A percentile compares a stretch with the other conserved stretches of the same genome.
Evolutionary conservation across 2,888 invertebrate genomes (phyloP).

Genomic region (Volucella inflata): DNA sequence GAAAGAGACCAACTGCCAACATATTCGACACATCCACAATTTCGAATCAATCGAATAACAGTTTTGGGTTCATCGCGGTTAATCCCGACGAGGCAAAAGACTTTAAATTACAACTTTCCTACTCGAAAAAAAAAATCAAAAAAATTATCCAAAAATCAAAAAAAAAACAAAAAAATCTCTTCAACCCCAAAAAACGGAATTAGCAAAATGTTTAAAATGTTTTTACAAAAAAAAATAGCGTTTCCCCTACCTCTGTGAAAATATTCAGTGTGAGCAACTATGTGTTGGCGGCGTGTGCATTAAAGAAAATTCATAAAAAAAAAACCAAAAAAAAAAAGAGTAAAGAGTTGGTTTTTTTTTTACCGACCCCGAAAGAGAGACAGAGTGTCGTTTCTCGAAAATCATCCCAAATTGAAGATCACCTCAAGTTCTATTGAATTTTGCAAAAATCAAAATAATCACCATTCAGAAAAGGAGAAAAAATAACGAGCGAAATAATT

Average conservation of each 20-base stretch:
- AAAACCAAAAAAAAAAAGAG: constrained; percentile 21
- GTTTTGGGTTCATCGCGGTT: constrained; percentile 72
- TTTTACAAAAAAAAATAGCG: constrained; percentile 15
- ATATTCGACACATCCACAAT: constrained; percentile 70
- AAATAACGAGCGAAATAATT: constrained; percentile 28
- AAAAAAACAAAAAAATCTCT: background rate
- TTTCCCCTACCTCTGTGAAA: constrained; percentile 24
- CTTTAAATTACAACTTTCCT: constrained; percentile 42
- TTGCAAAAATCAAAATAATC: background rate
- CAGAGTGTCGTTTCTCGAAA: background rate
- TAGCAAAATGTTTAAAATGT: constrained; percentile 7
- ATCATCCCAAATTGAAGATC: constrained; percentile 8
- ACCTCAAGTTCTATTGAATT: background rate
- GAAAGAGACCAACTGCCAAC: too few species aligned
- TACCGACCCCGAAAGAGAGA: constrained; percentile 41
- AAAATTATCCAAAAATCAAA: background rate
- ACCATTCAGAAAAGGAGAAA: constrained; percentile 1
- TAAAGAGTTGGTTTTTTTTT: constrained; percentile 4
- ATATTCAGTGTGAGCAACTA: constrained; percentile 32
- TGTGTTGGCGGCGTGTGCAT: constrained; percentile 61
- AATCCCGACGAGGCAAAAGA: constrained; percentile 49
- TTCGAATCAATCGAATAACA: constrained; percentile 74
- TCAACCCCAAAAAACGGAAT: background rate
- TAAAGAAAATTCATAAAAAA: constrained; percentile 12
- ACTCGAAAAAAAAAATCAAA: background rate